Percentiles rank a stretch among this genome's conserved stretches.
These are phyloP conservation scores for Drosophila truncata DNA, from an alignment of 1,140 invertebrate species.

Conservation along the genomic window DNA sequence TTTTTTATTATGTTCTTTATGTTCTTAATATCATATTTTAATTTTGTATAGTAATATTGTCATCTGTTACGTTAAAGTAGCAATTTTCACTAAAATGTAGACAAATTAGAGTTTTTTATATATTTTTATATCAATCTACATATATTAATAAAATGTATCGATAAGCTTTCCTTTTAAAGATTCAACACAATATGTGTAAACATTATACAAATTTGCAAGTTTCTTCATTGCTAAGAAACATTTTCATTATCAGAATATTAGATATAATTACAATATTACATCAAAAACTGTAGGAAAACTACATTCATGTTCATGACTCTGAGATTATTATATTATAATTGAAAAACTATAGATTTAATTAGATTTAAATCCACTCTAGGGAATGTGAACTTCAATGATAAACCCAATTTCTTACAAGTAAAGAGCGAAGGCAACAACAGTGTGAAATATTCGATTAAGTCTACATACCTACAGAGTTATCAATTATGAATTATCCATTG, in stretches of 20 bases:
- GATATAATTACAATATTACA: too few species aligned
- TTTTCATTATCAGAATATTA: too few species aligned
- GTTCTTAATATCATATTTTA: too few species aligned
- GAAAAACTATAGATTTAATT: background rate
- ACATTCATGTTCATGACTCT: background rate
- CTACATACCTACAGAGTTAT: background rate
- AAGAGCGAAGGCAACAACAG: background rate
- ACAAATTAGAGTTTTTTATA: background rate
- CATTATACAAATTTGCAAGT: background rate
- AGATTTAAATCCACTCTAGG: background rate
- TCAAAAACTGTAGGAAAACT: too few species aligned
- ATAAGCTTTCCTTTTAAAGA: background rate
- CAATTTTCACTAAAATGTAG: too few species aligned
- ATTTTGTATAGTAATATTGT: too few species aligned
- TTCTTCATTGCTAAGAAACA: too few species aligned
- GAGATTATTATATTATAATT: background rate
- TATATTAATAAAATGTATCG: too few species aligned
- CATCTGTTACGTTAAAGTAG: too few species aligned
- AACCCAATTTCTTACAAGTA: background rate
- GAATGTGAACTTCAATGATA: background rate
- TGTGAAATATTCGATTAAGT: slow-evolving; percentile 8
- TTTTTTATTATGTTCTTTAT: too few species aligned
- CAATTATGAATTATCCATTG: background rate
- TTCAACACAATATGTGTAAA: background rate
- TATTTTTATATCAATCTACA: background rate